Evolutionary conservation across 2,797 vertebrate genomes (phyloP).

Genomic region (Poecilia wingei): DNA sequence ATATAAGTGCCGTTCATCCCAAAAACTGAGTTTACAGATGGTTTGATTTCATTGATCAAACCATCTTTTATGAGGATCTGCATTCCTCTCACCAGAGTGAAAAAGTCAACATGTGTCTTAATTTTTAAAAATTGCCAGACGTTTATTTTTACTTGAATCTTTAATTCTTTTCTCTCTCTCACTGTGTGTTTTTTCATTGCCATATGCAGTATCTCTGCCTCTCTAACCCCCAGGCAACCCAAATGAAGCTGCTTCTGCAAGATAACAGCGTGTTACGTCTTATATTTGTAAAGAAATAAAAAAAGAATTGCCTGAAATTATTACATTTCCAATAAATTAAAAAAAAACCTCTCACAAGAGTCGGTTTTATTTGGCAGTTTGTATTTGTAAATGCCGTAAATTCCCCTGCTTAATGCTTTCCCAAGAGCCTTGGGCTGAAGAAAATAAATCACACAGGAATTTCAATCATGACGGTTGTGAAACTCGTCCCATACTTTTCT

Average conservation of each 20-base stretch:
- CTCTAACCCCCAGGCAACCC: neutral
- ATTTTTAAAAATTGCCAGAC: neutral
- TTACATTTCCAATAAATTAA: neutral
- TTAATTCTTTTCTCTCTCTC: neutral
- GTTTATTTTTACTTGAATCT: neutral
- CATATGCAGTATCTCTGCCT: neutral
- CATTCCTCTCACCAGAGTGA: neutral
- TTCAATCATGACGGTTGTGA: neutral
- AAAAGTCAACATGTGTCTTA: neutral
- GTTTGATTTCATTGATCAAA: neutral
- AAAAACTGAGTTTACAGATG: neutral
- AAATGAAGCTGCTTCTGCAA: neutral
- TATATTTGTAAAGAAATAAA: neutral
- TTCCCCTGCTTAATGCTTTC: neutral
- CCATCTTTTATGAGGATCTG: neutral
- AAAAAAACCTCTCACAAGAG: neutral
- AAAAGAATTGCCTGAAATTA: neutral
- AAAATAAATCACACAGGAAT: neutral
- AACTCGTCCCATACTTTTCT: neutral
- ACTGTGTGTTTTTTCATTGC: neutral
- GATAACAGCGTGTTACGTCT: neutral
- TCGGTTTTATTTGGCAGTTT: neutral
- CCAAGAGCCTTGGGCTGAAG: neutral
- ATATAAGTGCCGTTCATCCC: neutral
- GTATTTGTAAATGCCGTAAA: neutral